phyloP scores from a whole-genome alignment of 2,888 invertebrate genomes.

The Chalcosyrphus nemorum region DNA sequence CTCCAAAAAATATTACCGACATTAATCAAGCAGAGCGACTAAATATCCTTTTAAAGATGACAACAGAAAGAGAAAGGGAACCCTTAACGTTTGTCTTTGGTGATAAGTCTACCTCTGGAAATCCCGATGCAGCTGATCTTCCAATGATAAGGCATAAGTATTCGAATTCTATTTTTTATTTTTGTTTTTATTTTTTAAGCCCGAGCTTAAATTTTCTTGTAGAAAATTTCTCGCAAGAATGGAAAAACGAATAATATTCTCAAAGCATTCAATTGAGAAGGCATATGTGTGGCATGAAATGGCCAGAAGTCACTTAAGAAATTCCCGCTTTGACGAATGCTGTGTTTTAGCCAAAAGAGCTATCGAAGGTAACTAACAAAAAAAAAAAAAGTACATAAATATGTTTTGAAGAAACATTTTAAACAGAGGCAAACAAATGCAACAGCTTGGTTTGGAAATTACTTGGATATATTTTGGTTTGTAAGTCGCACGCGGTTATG shows the following conservation, averaged over 20 bases:
- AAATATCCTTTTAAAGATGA: constrained; percentile 72
- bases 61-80: constrained; percentile 76
- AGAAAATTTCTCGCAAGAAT: constrained; percentile 76
- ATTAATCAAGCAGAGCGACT: constrained; percentile 65
- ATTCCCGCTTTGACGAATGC: constrained; percentile 75
- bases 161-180: neutral
- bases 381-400: too few relatives aligned
- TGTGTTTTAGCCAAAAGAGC: constrained; percentile 33
- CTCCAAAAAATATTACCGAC: neutral
- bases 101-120: constrained; percentile 75
- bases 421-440: neutral
- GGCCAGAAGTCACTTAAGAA: constrained; percentile 76
- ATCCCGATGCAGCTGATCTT: constrained; percentile 74
- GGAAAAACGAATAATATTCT: constrained; percentile 76
- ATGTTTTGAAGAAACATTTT: neutral
- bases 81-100: constrained; percentile 76
- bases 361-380: neutral
- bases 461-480: neutral
- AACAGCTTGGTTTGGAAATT: neutral
- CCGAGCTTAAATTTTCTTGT: too few relatives aligned
- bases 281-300: constrained; percentile 77
- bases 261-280: constrained; percentile 77
- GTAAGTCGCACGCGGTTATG: neutral
- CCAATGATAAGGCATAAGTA: constrained; percentile 76
- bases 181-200: too few relatives aligned